phyloP scores from a whole-genome alignment of 2,113 vertebrate species.

The Carettochelys insculpta region DNA sequence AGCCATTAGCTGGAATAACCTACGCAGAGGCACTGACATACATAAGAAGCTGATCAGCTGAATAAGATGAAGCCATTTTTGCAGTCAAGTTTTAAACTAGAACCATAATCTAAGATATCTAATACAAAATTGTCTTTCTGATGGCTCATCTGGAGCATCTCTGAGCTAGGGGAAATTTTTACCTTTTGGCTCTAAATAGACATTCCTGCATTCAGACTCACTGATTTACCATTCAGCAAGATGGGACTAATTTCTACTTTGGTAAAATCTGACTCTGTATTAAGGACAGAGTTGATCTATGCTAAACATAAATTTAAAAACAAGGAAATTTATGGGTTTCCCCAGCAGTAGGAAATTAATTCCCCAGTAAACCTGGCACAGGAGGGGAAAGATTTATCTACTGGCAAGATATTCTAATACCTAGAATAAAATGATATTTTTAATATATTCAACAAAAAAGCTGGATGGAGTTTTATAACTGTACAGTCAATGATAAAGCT shows the following conservation, averaged over 20 bases:
- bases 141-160: too few species aligned
- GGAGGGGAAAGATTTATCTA: neutral
- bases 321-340: too few species aligned
- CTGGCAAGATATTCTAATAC: neutral
- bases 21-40: neutral
- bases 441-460: neutral
- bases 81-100: neutral
- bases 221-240: too few species aligned
- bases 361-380: neutral
- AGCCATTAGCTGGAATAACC: neutral
- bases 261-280: too few species aligned
- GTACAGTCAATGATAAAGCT: neutral
- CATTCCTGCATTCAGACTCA: too few species aligned
- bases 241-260: too few species aligned
- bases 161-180: too few species aligned
- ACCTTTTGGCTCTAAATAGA: too few species aligned
- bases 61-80: neutral
- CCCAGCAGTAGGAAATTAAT: neutral
- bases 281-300: too few species aligned
- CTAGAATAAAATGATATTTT: neutral
- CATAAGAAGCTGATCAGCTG: neutral
- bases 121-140: too few species aligned
- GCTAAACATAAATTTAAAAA: too few species aligned
- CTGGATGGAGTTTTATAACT: neutral
- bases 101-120: too few species aligned